Conservation (phyloP, 2,797 vertebrate species). For the Chaetophractus vellerosus region DNA sequence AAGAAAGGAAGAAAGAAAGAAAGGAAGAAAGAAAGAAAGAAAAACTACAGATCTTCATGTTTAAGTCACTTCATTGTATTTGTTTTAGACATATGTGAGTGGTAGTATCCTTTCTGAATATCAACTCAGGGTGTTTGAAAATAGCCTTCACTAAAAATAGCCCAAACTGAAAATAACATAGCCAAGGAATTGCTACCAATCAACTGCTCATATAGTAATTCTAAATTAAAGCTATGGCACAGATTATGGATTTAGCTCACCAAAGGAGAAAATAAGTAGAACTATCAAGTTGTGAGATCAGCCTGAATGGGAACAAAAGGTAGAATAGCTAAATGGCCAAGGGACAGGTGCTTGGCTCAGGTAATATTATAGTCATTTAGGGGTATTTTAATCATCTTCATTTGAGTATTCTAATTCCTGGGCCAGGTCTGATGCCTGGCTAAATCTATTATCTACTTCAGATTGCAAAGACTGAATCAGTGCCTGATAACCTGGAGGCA, state of each 20-base stretch:
- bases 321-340: background rate
- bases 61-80: background rate
- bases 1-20: too few species aligned
- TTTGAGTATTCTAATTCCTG: background rate
- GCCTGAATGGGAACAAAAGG: background rate
- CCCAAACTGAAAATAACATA: background rate
- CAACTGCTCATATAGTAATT: background rate
- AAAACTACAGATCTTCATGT: too few species aligned
- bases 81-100: background rate
- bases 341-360: background rate
- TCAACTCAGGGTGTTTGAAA: background rate
- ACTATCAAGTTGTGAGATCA: background rate
- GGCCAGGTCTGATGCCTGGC: fast-evolving
- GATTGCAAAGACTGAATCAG: background rate
- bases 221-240: background rate
- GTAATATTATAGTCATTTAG: background rate
- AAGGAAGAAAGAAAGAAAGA: background rate
- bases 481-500: background rate
- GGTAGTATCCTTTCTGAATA: background rate
- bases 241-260: background rate
- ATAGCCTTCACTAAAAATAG: background rate
- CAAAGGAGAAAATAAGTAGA: background rate
- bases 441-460: background rate
- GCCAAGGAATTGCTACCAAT: background rate
- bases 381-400: background rate